These are phyloP conservation scores for Anoplolepis gracilipes DNA, from an alignment of 1,140 invertebrate genomes.

Conservation along the genomic window DNA sequence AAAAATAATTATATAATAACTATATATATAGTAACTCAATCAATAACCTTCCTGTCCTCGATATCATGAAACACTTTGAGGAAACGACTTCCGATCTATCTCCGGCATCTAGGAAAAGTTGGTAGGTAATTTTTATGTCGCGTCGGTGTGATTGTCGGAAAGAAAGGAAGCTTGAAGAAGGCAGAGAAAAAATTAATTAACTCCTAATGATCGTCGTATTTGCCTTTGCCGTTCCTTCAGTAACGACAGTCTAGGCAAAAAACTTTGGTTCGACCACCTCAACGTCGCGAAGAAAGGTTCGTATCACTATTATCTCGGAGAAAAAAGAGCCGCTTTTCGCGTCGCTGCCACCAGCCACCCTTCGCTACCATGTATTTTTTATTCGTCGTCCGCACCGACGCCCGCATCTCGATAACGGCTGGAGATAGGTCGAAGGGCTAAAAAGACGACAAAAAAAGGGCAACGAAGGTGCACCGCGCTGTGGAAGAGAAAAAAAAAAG, in stretches of 20 bases:
- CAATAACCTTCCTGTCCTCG: background rate
- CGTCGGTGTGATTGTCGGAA: slow-evolving; percentile 20
- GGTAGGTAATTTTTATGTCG: slow-evolving; percentile 18
- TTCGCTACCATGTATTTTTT: slow-evolving; percentile 12
- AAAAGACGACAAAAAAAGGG: slow-evolving; percentile 3
- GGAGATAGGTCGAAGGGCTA: background rate
- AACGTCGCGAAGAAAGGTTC: slow-evolving; percentile 1
- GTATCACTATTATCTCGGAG: slow-evolving; percentile 42
- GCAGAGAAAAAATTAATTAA: slow-evolving; percentile 58
- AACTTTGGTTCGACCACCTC: background rate
- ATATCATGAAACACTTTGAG: slow-evolving; percentile 27
- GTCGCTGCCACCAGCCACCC: slow-evolving; percentile 4
- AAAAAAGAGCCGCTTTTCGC: slow-evolving; percentile 7
- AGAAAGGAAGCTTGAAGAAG: slow-evolving; percentile 38
- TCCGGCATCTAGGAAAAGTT: background rate
- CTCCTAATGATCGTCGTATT: slow-evolving; percentile 54
- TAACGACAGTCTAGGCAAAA: slow-evolving; percentile 20
- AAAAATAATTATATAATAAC: slow-evolving; percentile 8
- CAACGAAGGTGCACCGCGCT: background rate
- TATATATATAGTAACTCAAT: slow-evolving; percentile 30
- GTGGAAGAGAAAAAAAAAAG: background rate
- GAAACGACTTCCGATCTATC: slow-evolving; percentile 28
- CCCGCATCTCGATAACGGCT: slow-evolving; percentile 13
- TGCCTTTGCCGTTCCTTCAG: slow-evolving; percentile 9
- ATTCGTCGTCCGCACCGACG: background rate